Percentiles rank a stretch among this genome's conserved stretches.
Conservation (phyloP, 1,140 invertebrate genomes). For the Drosophila bipectinata region DNA sequence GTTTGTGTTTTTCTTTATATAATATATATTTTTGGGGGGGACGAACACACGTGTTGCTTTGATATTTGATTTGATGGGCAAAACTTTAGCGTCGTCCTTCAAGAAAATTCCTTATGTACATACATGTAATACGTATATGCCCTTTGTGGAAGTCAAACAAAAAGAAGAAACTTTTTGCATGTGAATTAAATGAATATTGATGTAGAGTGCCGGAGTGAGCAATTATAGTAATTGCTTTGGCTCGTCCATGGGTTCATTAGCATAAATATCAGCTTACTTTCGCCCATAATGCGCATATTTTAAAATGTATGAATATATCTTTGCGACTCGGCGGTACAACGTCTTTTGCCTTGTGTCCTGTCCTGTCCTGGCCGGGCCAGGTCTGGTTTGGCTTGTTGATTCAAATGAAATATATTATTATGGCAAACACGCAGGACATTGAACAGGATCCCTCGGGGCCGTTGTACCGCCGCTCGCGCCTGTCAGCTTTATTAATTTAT, state of each 20-base stretch:
- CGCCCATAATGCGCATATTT: slow-evolving; percentile 77
- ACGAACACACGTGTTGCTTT: slow-evolving; percentile 72
- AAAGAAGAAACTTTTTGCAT: slow-evolving; percentile 60
- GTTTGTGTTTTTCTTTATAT: not conserved
- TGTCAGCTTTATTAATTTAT: slow-evolving; percentile 81
- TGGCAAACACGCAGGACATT: slow-evolving; percentile 75
- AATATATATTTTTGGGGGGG: not conserved
- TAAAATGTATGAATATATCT: slow-evolving; percentile 62
- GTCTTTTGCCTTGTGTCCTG: slow-evolving; percentile 3
- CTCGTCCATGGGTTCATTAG: slow-evolving; percentile 65
- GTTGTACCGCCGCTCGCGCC: slow-evolving; percentile 42
- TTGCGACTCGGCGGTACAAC: not conserved
- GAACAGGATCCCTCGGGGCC: slow-evolving; percentile 55
- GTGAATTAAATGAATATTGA: slow-evolving; percentile 63
- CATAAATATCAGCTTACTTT: slow-evolving; percentile 80
- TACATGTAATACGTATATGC: not conserved
- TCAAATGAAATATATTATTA: slow-evolving; percentile 80
- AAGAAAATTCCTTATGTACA: not conserved
- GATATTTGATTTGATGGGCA: slow-evolving; percentile 72
- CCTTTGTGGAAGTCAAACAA: slow-evolving; percentile 62
- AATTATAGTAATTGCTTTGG: slow-evolving; percentile 79
- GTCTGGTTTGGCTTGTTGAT: slow-evolving; percentile 69
- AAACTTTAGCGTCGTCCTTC: slow-evolving; percentile 44
- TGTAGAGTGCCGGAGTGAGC: slow-evolving; percentile 42
- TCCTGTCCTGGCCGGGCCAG: slow-evolving; percentile 3